phyloP scores from a whole-genome alignment of 2,888 invertebrate genomes.

The Branchinecta sandiegonensis region DNA sequence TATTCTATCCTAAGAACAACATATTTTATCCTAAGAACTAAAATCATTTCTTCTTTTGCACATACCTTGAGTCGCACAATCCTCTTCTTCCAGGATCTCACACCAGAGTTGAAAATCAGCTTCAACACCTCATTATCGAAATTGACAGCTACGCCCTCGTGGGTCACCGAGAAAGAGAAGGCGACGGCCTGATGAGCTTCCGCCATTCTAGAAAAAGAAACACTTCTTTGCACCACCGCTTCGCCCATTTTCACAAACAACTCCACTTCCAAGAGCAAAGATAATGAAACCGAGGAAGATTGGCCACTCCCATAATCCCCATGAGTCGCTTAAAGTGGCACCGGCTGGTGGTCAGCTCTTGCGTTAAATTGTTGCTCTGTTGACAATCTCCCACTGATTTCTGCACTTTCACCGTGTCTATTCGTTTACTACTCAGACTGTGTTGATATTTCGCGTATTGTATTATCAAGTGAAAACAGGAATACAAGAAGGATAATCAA shows the following conservation, averaged over 20 bases:
- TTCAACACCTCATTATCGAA: slow-evolving; percentile 76
- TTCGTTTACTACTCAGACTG: no score
- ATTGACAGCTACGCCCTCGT: slow-evolving; percentile 95
- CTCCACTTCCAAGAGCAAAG: neutral
- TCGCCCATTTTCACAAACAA: slow-evolving; percentile 8
- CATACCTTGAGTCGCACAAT: slow-evolving; percentile 75
- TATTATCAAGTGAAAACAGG: no score
- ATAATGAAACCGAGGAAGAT: no score
- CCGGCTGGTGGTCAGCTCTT: no score
- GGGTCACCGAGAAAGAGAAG: slow-evolving; percentile 91
- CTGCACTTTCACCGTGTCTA: no score
- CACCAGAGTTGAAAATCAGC: slow-evolving; percentile 85
- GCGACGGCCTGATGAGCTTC: slow-evolving; percentile 97
- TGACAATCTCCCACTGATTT: no score
- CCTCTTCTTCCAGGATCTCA: slow-evolving; percentile 89
- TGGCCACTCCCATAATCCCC: no score
- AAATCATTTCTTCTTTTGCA: neutral
- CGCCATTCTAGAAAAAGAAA: slow-evolving; percentile 54
- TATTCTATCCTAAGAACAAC: no score
- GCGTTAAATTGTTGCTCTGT: no score
- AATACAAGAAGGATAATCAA: no score
- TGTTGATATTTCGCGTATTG: no score
- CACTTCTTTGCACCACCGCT: neutral
- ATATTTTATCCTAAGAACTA: neutral
- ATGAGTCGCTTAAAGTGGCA: no score